Conservation (phyloP, 2,888 invertebrate species). For the Eristalis intricaria region DNA sequence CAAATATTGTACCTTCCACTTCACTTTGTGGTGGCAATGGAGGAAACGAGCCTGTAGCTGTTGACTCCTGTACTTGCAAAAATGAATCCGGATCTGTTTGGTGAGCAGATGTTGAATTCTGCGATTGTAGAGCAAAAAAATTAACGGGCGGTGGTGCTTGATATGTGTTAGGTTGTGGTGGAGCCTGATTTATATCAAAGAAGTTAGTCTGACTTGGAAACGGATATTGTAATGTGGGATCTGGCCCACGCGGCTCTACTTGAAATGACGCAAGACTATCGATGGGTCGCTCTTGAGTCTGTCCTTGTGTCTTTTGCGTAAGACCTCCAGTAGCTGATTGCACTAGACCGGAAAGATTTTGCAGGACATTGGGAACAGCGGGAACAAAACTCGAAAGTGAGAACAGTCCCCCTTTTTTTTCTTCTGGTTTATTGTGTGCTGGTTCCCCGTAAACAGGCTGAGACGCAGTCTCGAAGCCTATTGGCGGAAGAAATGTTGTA, state of each 20-base stretch:
- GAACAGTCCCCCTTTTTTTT: conserved; percentile 77
- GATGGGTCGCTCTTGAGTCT: conserved; percentile 12
- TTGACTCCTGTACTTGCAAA: neutral
- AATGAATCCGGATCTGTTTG: neutral
- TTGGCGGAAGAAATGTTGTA: conserved; percentile 36
- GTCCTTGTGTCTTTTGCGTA: conserved; percentile 64
- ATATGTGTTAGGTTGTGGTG: conserved; percentile 21
- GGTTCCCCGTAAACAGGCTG: conserved; percentile 29
- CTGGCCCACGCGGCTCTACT: conserved; percentile 12
- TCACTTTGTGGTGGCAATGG: neutral
- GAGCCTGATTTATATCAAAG: neutral
- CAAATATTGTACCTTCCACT: neutral
- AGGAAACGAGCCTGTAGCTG: neutral
- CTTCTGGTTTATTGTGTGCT: conserved; percentile 26
- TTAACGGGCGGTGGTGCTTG: neutral
- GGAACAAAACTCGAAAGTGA: conserved; percentile 78
- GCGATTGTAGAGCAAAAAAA: neutral
- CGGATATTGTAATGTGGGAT: conserved; percentile 43
- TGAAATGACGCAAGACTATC: conserved; percentile 26
- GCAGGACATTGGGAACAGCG: conserved; percentile 76
- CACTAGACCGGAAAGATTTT: conserved; percentile 79
- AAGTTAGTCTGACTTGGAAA: conserved; percentile 15
- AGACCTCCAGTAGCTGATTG: conserved; percentile 77
- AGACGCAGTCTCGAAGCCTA: conserved; percentile 34
- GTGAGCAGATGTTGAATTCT: neutral